Evolutionary conservation across 2,113 vertebrate genomes (phyloP).

Genomic region (Hippocampus barbouri): DNA sequence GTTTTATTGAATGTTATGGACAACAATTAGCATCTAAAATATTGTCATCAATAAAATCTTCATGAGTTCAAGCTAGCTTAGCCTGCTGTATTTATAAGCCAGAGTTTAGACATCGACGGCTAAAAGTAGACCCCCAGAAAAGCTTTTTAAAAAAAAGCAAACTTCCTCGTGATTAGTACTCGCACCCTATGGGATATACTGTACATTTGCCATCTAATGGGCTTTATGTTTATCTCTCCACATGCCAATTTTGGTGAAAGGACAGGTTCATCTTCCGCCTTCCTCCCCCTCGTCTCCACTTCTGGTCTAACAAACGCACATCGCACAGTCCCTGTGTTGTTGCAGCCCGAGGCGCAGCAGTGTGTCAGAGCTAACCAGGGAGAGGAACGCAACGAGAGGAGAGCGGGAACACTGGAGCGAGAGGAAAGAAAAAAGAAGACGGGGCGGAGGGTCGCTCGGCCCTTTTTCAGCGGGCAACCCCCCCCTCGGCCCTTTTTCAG

Average conservation of each 20-base stretch:
- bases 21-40: too few relatives aligned
- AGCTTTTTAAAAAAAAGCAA: too few relatives aligned
- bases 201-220: too few relatives aligned
- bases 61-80: too few relatives aligned
- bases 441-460: constrained; percentile 57
- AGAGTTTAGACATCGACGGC: too few relatives aligned
- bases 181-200: too few relatives aligned
- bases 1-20: too few relatives aligned
- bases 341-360: constrained; percentile 76
- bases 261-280: constrained; percentile 4
- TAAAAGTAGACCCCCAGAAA: too few relatives aligned
- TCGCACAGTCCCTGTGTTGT: constrained; percentile 77
- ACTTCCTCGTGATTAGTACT: too few relatives aligned
- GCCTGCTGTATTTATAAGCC: too few relatives aligned
- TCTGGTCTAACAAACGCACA: constrained; percentile 68
- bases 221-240: background rate
- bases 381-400: constrained; percentile 66
- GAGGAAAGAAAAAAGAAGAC: constrained; percentile 49
- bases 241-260: background rate
- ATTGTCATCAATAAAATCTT: too few relatives aligned
- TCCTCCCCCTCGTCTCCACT: constrained; percentile 48
- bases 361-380: constrained; percentile 79
- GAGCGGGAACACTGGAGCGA: constrained; percentile 57
- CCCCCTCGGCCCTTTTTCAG: constrained; percentile 67
- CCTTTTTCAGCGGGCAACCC: constrained; percentile 66